phyloP scores from a whole-genome alignment of 2,113 vertebrate genomes.

The Centrocercus urophasianus region DNA sequence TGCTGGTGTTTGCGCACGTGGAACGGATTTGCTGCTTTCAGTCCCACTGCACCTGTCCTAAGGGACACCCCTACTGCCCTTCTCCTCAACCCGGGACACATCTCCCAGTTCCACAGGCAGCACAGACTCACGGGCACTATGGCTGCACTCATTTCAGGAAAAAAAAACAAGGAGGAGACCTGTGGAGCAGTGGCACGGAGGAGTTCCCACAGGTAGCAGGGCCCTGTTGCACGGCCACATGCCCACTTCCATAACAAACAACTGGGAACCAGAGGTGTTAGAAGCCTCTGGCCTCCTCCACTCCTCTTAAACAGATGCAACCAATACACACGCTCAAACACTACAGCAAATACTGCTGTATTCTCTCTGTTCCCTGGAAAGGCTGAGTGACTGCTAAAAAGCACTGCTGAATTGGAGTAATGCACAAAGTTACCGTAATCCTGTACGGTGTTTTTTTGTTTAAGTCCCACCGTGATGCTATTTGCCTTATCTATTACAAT shows the following conservation, averaged over 20 bases:
- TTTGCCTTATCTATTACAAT: constrained; percentile 27
- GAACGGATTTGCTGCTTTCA: not conserved
- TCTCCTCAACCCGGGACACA: not conserved
- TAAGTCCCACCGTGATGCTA: not conserved
- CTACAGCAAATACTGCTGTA: not conserved
- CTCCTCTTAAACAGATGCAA: rapidly evolving
- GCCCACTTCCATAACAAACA: not conserved
- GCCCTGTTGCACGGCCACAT: not conserved
- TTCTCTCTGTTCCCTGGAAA: not conserved
- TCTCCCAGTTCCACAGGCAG: not conserved
- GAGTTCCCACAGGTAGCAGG: not conserved
- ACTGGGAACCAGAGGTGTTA: not conserved
- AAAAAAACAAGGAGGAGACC: not conserved
- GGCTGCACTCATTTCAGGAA: not conserved
- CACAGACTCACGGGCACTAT: not conserved
- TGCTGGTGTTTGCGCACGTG: not conserved
- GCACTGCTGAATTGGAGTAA: not conserved
- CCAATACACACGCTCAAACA: not conserved
- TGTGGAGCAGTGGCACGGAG: rapidly evolving
- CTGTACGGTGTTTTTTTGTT: not conserved
- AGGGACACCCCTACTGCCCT: rapidly evolving
- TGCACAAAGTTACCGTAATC: not conserved
- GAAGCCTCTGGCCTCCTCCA: not conserved
- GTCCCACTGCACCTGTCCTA: rapidly evolving
- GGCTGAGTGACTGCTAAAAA: not conserved